These are phyloP conservation scores for Apodemia duryi DNA, from an alignment of 2,888 invertebrate species.

Conservation along the genomic window DNA sequence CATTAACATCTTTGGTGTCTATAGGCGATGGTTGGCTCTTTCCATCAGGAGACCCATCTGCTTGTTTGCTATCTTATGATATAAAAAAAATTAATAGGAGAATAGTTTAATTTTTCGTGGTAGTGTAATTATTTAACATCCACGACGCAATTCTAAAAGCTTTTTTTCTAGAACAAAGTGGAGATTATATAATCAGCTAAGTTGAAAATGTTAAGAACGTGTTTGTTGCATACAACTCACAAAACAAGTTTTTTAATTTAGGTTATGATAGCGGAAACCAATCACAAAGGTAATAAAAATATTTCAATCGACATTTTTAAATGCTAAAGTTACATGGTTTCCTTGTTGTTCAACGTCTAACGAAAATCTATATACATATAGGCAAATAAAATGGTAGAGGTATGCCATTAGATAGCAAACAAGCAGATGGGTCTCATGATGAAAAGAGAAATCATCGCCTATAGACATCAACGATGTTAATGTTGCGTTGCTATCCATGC, in stretches of 20 bases:
- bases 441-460: too few relatives aligned
- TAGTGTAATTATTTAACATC: background rate
- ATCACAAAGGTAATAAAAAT: background rate
- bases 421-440: too few relatives aligned
- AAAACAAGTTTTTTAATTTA: conserved; percentile 4
- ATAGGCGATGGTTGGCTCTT: too few relatives aligned
- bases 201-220: background rate
- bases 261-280: background rate
- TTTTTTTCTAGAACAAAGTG: background rate
- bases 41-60: too few relatives aligned
- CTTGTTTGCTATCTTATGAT: too few relatives aligned
- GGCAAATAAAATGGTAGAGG: too few relatives aligned
- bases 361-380: background rate
- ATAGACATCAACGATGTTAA: too few relatives aligned
- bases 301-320: background rate
- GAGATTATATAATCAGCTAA: background rate
- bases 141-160: background rate
- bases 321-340: background rate
- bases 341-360: background rate
- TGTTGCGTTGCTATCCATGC: too few relatives aligned
- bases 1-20: too few relatives aligned
- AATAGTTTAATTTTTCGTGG: too few relatives aligned
- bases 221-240: background rate
- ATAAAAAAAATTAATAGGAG: too few relatives aligned
- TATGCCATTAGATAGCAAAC: too few relatives aligned